phyloP scores from a whole-genome alignment of 1,140 invertebrate species.

The Fopius arisanus region DNA sequence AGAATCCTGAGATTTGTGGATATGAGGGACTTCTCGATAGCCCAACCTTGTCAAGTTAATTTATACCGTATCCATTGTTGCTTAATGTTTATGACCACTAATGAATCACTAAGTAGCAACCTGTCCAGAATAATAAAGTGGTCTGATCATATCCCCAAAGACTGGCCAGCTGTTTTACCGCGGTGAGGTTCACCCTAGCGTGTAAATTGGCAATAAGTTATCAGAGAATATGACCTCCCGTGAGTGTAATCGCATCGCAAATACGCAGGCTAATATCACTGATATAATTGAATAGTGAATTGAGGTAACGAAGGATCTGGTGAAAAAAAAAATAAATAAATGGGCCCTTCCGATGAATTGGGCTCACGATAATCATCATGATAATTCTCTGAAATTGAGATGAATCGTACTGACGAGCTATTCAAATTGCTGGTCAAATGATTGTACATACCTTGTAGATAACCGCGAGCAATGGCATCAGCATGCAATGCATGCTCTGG shows the following conservation, averaged over 20 bases:
- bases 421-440: neutral
- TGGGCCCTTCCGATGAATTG: no score
- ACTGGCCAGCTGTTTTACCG: neutral
- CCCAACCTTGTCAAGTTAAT: constrained; percentile 21
- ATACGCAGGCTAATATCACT: neutral
- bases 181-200: neutral
- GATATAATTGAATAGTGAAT: neutral
- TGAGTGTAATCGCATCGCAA: neutral
- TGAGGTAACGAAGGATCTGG: no score
- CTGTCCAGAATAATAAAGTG: constrained; percentile 30
- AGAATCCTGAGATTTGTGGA: neutral
- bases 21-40: neutral
- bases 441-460: constrained; percentile 59
- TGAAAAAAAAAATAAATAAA: no score
- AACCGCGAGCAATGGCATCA: constrained; percentile 68
- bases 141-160: constrained; percentile 30
- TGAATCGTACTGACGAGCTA: neutral
- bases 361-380: no score
- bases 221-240: neutral
- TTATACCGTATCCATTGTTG: constrained; percentile 31
- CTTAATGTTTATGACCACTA: constrained; percentile 32
- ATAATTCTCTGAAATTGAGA: neutral
- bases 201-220: neutral
- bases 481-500: constrained; percentile 63
- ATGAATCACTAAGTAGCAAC: constrained; percentile 33